phyloP scores from a whole-genome alignment of 2,113 vertebrate genomes.

The Rana temporaria region DNA sequence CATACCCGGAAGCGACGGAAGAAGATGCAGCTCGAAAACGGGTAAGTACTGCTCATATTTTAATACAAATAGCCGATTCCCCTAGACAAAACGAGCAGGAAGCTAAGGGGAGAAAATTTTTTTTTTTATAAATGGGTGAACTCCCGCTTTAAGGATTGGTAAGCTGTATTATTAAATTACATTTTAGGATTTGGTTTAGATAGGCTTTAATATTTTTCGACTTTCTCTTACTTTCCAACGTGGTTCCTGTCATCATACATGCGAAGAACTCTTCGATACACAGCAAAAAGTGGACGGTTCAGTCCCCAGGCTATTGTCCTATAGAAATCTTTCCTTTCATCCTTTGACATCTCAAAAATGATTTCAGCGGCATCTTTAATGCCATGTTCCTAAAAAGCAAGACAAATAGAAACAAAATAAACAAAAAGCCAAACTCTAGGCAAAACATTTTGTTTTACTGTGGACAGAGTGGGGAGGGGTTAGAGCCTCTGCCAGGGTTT shows the following conservation, averaged over 20 bases:
- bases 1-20: too few species aligned
- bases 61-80: too few species aligned
- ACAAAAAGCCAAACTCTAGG: not conserved
- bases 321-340: conserved; percentile 98
- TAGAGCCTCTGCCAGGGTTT: too few species aligned
- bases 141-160: too few species aligned
- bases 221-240: conserved; percentile 92
- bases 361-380: conserved; percentile 97
- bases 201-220: conserved; percentile 21
- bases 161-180: too few species aligned
- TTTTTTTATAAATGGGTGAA: too few species aligned
- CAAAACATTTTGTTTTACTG: not conserved
- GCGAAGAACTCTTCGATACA: conserved; percentile 94
- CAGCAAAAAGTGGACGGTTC: conserved; percentile 95
- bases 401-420: not conserved
- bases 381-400: conserved; percentile 82
- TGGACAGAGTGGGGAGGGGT: too few species aligned
- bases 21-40: too few species aligned
- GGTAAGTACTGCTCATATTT: too few species aligned
- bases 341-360: conserved; percentile 99
- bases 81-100: too few species aligned
- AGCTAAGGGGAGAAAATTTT: too few species aligned
- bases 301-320: conserved; percentile 95
- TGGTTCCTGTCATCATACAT: conserved; percentile 99
- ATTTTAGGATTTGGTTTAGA: too few species aligned